Evolutionary conservation across 2,888 invertebrate genomes (phyloP).

Genomic region (Galeopsomyia nigrocyanea): DNA sequence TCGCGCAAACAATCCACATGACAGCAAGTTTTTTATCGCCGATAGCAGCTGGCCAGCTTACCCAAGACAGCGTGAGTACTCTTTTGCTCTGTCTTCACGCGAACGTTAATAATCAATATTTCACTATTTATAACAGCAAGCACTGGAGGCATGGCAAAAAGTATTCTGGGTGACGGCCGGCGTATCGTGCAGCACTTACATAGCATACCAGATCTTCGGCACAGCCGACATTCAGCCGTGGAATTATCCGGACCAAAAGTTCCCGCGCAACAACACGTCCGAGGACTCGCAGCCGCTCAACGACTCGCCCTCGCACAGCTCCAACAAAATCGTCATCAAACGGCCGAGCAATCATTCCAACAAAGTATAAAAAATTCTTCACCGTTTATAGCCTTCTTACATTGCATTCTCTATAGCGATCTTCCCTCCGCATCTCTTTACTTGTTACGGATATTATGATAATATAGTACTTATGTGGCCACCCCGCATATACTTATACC

Average conservation of each 20-base stretch:
- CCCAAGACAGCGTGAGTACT: constrained; percentile 72
- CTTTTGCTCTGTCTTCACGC: constrained; percentile 2
- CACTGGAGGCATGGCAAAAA: constrained; percentile 73
- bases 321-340: constrained; percentile 31
- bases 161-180: constrained; percentile 77
- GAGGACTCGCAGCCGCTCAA: constrained; percentile 65
- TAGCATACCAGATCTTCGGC: constrained; percentile 77
- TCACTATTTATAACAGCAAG: constrained; percentile 59
- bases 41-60: constrained; percentile 74
- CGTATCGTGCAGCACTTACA: constrained; percentile 75
- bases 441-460: too few relatives aligned
- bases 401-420: too few relatives aligned
- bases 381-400: too few relatives aligned
- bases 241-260: constrained; percentile 70
- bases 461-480: too few relatives aligned
- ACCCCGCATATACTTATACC: too few relatives aligned
- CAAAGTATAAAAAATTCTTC: too few relatives aligned
- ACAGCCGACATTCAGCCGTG: constrained; percentile 75
- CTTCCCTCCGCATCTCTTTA: too few relatives aligned
- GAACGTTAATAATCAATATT: neutral
- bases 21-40: constrained; percentile 80
- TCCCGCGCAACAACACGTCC: constrained; percentile 58
- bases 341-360: constrained; percentile 42
- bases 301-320: constrained; percentile 53
- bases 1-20: constrained; percentile 85